phyloP scores from a whole-genome alignment of 2,888 invertebrate genomes.

The Amitus sp. region DNA sequence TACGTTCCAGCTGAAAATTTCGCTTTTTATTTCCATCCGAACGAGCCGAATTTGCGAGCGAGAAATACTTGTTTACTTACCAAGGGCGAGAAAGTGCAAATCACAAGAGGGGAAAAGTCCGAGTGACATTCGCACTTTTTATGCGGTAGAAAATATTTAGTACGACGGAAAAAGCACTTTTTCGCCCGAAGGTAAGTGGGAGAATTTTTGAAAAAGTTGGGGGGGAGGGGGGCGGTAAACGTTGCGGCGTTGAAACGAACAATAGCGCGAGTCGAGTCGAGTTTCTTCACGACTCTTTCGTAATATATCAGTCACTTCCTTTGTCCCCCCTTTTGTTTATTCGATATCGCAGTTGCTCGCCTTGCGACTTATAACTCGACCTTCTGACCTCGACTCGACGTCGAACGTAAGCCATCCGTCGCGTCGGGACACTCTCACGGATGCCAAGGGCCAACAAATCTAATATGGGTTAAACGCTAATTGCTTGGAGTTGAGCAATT shows the following conservation, averaged over 20 bases:
- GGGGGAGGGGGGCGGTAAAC: too few species aligned
- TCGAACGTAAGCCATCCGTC: conserved; percentile 5
- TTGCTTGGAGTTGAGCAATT: conserved; percentile 17
- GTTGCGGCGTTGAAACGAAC: not conserved
- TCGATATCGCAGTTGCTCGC: conserved; percentile 7
- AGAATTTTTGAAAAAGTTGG: not conserved
- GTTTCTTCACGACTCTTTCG: conserved; percentile 9
- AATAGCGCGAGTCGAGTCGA: conserved; percentile 1
- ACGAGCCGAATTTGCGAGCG: not conserved
- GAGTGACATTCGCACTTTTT: too few species aligned
- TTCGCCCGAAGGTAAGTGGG: too few species aligned
- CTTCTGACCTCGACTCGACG: conserved; percentile 47
- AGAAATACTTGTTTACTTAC: too few species aligned
- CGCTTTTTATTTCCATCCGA: not conserved
- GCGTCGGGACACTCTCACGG: conserved; percentile 19
- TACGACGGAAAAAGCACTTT: too few species aligned
- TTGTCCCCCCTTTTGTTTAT: conserved; percentile 10
- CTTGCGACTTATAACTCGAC: conserved; percentile 33
- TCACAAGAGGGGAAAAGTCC: too few species aligned
- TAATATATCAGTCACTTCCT: conserved; percentile 7
- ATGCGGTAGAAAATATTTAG: too few species aligned
- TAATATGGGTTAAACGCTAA: conserved; percentile 43
- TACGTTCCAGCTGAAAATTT: conserved; percentile 3
- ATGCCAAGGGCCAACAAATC: conserved; percentile 39
- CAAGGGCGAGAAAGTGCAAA: too few species aligned